Evolutionary conservation across 35 echinoderm and acorn worm species (phyloP).

Genomic region (Anneissia japonica): DNA sequence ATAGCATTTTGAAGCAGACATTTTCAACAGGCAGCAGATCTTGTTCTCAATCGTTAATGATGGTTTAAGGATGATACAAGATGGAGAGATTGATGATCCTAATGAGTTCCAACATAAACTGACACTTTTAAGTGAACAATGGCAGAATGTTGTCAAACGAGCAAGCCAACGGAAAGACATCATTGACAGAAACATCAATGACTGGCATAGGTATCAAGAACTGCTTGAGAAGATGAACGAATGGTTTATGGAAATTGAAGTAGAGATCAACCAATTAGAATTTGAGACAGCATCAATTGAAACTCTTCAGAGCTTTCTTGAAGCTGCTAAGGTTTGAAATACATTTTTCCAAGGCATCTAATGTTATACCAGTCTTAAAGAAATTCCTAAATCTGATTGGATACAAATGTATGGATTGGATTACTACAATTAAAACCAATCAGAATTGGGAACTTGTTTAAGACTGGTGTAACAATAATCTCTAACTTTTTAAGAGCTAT

Average conservation of each 20-base stretch:
- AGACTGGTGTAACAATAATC: too few relatives aligned
- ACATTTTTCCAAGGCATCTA: not conserved
- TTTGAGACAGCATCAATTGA: slow-evolving; percentile 66
- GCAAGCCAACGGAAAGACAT: slow-evolving; percentile 78
- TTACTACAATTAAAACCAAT: too few relatives aligned
- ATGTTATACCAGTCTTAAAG: too few relatives aligned
- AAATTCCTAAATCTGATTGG: too few relatives aligned
- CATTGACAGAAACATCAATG: slow-evolving; percentile 93
- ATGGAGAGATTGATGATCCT: slow-evolving; percentile 85
- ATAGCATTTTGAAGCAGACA: slow-evolving; percentile 97
- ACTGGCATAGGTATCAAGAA: slow-evolving; percentile 77
- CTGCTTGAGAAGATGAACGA: slow-evolving; percentile 71
- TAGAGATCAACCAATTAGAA: slow-evolving; percentile 44
- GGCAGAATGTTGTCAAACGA: slow-evolving; percentile 92
- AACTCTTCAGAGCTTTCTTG: slow-evolving; percentile 59
- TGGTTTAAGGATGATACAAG: slow-evolving; percentile 88
- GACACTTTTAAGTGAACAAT: slow-evolving; percentile 86
- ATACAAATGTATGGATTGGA: too few relatives aligned
- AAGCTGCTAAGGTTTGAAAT: slow-evolving; percentile 67
- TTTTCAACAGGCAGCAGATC: slow-evolving; percentile 99
- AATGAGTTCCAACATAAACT: slow-evolving; percentile 88
- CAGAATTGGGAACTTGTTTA: too few relatives aligned
- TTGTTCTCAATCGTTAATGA: slow-evolving; percentile 99
- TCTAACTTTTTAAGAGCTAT: too few relatives aligned
- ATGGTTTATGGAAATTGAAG: slow-evolving; percentile 68